Base-by-base conservation (phyloP, 2,888 invertebrate species). In the Synanthedon vespiformis region DNA sequence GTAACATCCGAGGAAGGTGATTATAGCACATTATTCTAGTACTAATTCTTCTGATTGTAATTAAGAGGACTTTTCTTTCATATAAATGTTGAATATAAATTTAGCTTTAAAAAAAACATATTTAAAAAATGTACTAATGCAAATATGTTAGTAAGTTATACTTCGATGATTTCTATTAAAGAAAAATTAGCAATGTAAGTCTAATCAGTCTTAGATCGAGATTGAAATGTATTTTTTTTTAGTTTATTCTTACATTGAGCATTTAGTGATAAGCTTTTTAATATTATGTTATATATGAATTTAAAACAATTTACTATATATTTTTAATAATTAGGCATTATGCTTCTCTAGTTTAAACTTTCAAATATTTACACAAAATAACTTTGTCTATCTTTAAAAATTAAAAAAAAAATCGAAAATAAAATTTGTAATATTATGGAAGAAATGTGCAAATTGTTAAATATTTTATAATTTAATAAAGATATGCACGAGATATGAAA, bases 191-290 rank as follows among this genome's bases (percentile, higher is more conserved):
- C 34, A 34, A 34, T 71, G 75, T 80, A 69, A 81, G 69, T 80
- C 83, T 84, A 84, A 77, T 85, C 84, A 85, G 84, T 85, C 84
- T 85, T 85, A 80, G 77, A 77, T 80, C 68, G 79, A 82, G 77
- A 68, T 70, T 75, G 65, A 54, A 53, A 49, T 52, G 50, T 52
- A 52, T 18, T 18, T 48, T 18, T 18, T 48, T 48, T 55, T 59
- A 57, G 58, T 62, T 56, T 61, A 61, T 61, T 62, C 62, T 64
- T 52, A 61, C 65, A 67, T 77, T 78, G 78, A 78, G 77, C 78
- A 72, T 69, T 63, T 51, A 14, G 61, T 65, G 64, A 67, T 67
- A 73, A 71, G 70, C 70, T 40, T 41, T 59, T 49, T 56, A 56
- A 56, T 55, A 18, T 22, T 48, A 48, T 48, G 18, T 10, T 48